Evolutionary conservation across 2,888 invertebrate genomes (phyloP).

Genomic region (Abrostola tripartita): DNA sequence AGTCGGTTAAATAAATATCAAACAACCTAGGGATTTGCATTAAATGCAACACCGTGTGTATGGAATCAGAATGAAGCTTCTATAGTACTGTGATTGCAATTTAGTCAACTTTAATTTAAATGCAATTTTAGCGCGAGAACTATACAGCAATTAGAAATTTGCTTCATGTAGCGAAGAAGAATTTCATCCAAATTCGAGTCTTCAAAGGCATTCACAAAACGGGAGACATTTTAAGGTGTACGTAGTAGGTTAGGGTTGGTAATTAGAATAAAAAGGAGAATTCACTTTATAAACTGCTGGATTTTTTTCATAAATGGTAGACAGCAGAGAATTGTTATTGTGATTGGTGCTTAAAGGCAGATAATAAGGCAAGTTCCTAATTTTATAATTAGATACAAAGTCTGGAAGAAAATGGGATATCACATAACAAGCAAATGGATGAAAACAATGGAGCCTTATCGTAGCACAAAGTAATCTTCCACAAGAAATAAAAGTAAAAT

Average conservation of each 20-base stretch:
- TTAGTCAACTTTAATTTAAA: constrained; percentile 11
- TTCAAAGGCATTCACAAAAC: constrained; percentile 1
- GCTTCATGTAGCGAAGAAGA: constrained; percentile 10
- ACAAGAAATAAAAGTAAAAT: constrained; percentile 12
- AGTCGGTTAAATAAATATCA: not conserved
- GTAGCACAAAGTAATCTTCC: constrained; percentile 3
- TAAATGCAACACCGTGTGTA: not conserved
- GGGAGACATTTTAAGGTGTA: not conserved
- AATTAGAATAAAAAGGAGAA: not conserved
- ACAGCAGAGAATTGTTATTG: too few relatives aligned
- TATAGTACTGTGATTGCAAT: constrained; percentile 7
- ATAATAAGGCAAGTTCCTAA: too few relatives aligned
- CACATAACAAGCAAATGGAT: not conserved
- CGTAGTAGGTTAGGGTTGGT: not conserved
- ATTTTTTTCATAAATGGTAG: not conserved
- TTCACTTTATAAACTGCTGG: not conserved
- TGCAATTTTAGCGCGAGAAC: constrained; percentile 17
- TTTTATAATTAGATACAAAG: not conserved
- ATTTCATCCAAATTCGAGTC: constrained; percentile 9
- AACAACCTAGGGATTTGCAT: not conserved
- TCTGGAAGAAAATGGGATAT: not conserved
- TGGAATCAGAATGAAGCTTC: not conserved
- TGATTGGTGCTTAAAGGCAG: too few relatives aligned
- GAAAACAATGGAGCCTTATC: not conserved
- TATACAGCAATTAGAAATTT: constrained; percentile 26